These are phyloP conservation scores for Mohoua ochrocephala DNA, from an alignment of 2,113 vertebrate species.

Conservation along the genomic window DNA sequence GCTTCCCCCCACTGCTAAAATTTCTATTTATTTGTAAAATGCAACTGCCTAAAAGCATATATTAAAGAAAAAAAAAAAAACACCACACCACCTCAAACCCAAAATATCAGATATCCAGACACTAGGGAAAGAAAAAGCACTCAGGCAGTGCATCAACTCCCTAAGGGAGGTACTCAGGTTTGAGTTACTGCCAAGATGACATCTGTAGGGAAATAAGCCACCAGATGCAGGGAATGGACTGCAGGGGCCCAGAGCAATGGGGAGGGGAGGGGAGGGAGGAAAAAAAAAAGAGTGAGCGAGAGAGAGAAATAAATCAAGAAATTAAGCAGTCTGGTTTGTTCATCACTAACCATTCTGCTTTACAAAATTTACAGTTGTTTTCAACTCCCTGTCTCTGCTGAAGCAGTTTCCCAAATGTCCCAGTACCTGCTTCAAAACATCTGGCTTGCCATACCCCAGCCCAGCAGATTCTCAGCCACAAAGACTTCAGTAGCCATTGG, in stretches of 20 bases:
- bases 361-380: not conserved
- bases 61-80: no score
- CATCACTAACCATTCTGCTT: not conserved
- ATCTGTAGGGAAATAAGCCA: conserved; percentile 14
- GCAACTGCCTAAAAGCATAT: not conserved
- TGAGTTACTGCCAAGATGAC: not conserved
- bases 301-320: not conserved
- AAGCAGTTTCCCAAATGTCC: not conserved
- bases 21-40: not conserved
- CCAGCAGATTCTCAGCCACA: not conserved
- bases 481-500: not conserved
- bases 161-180: not conserved
- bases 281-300: accelerated
- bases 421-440: not conserved
- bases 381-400: not conserved
- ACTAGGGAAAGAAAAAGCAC: not conserved
- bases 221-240: not conserved
- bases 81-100: not conserved
- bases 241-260: not conserved
- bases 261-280: accelerated
- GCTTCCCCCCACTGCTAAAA: not conserved
- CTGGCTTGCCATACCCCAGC: not conserved
- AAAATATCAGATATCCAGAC: not conserved
- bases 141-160: not conserved
- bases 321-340: not conserved